Base-by-base conservation (phyloP, 2,888 invertebrate genomes). In the Drosophila merina region DNA sequence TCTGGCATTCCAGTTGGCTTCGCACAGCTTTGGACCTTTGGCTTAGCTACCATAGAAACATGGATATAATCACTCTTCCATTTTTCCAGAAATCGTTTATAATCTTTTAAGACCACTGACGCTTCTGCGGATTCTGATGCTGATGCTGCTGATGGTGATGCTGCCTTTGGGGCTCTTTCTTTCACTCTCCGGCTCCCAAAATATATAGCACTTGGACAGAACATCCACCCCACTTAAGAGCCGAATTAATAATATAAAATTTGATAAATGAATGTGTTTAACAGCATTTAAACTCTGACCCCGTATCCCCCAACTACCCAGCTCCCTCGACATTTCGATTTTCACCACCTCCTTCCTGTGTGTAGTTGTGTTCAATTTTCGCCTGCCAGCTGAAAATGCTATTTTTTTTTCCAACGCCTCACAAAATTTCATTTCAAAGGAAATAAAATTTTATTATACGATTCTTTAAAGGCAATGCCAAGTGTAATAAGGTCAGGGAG, bases 371-470 rank as follows among this genome's bases (percentile, higher is more conserved):
- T 66, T 58, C 25, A 62, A 51, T 44, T 58, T 50, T 45, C 36
- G 59, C 14, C 57, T 47, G 26, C 20, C 54, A 51, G 51, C 51
- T 55, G 45, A 74, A 80, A 80, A 74, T 72, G 78, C 67, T 72
- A 75, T 82, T 80, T 74, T 79, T 74, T 79, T 82, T 78, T 20
- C 2, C 80, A 78, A 82, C 78, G 83, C 77, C 71, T 78, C 83
- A 79, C 77, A 86, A 86, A 86, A 82, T 85, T 82, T 79, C 66
- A 79, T 82, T 82, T 79, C 69, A 77, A 74, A 72, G 77, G 76
- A 85, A 82, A 82, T 82, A 82, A 82, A 82, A 82, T 85, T 79
- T 82, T 82, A 82, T 82, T 82, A 68, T 74, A 66, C 68, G 48
- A 70, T 71, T 67, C 72, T 72, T 74, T 59, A 79, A 82, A 60